Base-by-base conservation (phyloP, 2,113 vertebrate genomes). In the Psilopogon haemacephalus region DNA sequence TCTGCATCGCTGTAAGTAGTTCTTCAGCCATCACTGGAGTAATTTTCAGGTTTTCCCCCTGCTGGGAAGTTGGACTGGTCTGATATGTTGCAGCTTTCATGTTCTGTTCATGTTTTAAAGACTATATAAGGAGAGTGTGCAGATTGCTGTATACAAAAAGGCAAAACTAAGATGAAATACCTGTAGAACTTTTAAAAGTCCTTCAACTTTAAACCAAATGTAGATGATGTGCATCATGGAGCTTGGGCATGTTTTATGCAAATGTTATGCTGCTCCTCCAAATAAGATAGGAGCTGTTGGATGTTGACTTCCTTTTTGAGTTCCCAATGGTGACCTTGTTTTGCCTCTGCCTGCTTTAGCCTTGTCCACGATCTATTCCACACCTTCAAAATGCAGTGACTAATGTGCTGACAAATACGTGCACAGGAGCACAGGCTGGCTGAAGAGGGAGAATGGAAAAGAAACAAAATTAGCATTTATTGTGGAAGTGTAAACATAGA, bases 1-100 rank as follows among this genome's bases (percentile, higher is more conserved):
- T 88, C 56, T 83, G 92, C 32, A 58, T 67, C 32, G 27, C 71
- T 74, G 84, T 52, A 86, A 92, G 86, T 55, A 63, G 5, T 46
- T 86, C 56, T 88, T 94, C 50, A 79, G 12, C 11, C 8, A 23
- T 14, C 62, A 28, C 24, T 79, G 67, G 44, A 94, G 70, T 50
- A 2, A 1, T 14, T 81, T 84, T 86, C 26, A 68, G 58, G 70
- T 90, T 78, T 83, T 68, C 59, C 37, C 3, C 2, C 32, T 84
- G 26, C 12, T 59, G 13, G 9, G 32, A 84, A 78, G 9, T 65
- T 68, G 18, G 77, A 88, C 28, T 63, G 38, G 63, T 70, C 62
- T 73, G 32, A 58, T 65, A 16, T 35, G 48, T 32, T 78, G 2
- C 24, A 60, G 18, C 21, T 75, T 78, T 86, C n/a, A 35, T 71